These are phyloP conservation scores for Coregonus sp. DNA, from an alignment of 2,797 vertebrate species.

Conservation along the genomic window DNA sequence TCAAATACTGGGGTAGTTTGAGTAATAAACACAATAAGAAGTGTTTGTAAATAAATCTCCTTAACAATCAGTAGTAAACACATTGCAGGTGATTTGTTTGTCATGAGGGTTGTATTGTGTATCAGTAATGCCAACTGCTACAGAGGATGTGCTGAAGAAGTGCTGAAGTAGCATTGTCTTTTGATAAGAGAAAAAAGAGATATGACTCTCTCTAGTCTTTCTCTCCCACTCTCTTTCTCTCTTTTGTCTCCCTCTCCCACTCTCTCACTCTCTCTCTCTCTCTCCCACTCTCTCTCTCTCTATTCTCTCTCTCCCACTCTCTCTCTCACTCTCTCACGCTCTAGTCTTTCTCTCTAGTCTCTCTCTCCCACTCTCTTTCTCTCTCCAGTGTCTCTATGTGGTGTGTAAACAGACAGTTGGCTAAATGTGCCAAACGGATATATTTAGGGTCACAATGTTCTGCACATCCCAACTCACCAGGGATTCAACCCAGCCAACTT, in stretches of 20 bases:
- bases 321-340: constrained; percentile 41
- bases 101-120: constrained; percentile 4
- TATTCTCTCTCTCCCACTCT: background rate
- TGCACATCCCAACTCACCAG: constrained; percentile 47
- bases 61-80: too few relatives aligned
- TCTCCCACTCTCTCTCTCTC: too few relatives aligned
- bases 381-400: constrained; percentile 34
- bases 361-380: constrained; percentile 18
- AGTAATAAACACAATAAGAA: too few relatives aligned
- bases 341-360: background rate
- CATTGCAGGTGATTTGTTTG: background rate
- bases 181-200: background rate
- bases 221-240: constrained; percentile 4
- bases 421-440: constrained; percentile 66
- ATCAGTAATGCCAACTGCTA: background rate
- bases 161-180: background rate
- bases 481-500: constrained; percentile 49
- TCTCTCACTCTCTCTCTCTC: background rate
- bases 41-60: too few relatives aligned
- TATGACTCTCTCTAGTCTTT: constrained; percentile 20
- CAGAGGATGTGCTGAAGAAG: background rate
- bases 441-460: constrained; percentile 62
- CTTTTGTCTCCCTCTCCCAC: background rate
- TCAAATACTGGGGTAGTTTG: too few relatives aligned
- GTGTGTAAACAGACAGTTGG: constrained; percentile 42